These are phyloP conservation scores for Solenopsis invicta DNA, from an alignment of 1,140 invertebrate genomes.

Conservation along the genomic window DNA sequence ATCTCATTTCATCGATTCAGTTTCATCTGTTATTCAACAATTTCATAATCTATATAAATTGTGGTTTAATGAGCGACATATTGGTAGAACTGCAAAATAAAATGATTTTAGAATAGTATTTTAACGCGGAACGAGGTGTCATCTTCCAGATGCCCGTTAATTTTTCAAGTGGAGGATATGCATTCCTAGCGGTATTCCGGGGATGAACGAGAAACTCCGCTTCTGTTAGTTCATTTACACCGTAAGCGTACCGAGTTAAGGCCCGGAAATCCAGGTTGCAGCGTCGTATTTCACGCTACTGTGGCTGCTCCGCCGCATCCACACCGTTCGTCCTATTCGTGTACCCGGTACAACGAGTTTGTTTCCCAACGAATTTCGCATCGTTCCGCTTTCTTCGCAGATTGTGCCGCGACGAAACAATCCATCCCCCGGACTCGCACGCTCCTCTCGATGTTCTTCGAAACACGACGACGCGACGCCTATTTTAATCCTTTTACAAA, in stretches of 20 bases:
- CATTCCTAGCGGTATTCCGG: slow-evolving; percentile 45
- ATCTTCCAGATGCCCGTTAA: slow-evolving; percentile 33
- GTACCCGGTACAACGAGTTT: slow-evolving; percentile 40
- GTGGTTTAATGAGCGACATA: background rate
- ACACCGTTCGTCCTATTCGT: slow-evolving; percentile 43
- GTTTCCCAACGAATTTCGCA: slow-evolving; percentile 48
- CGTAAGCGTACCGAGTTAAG: slow-evolving; percentile 61
- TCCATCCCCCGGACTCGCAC: background rate
- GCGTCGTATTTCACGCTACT: slow-evolving; percentile 61
- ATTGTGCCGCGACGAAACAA: slow-evolving; percentile 45
- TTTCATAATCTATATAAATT: background rate
- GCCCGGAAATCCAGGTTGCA: slow-evolving; percentile 63
- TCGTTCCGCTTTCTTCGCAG: slow-evolving; percentile 57
- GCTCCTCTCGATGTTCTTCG: background rate
- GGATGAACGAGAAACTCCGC: slow-evolving; percentile 56
- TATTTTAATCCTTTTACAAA: background rate
- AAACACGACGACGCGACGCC: background rate
- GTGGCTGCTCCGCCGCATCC: slow-evolving; percentile 42
- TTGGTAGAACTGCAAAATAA: background rate
- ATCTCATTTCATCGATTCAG: background rate
- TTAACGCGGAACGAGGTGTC: slow-evolving; percentile 19
- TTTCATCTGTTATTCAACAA: background rate
- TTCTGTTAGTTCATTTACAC: slow-evolving; percentile 62
- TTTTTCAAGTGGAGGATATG: slow-evolving; percentile 39
- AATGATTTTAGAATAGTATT: slow-evolving; percentile 5